phyloP scores from a whole-genome alignment of 2,888 invertebrate species.

The Tenodera sinensis region DNA sequence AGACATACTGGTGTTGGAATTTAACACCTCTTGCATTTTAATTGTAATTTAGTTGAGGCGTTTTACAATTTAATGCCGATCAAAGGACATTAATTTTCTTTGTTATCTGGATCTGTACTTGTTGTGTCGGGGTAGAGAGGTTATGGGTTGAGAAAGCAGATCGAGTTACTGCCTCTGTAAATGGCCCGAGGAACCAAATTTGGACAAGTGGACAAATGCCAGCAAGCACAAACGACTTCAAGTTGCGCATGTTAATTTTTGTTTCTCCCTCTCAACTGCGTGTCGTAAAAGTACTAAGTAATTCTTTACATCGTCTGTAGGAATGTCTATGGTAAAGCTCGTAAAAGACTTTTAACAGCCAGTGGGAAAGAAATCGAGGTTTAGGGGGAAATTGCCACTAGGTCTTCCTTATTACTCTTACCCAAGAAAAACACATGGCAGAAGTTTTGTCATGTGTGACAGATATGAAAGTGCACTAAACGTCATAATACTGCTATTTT shows the following conservation, averaged over 20 bases:
- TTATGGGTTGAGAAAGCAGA: not conserved
- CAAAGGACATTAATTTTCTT: not conserved
- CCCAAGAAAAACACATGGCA: not conserved
- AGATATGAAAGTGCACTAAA: too few relatives aligned
- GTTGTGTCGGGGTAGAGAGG: not conserved
- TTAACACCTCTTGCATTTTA: not conserved
- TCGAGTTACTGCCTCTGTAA: not conserved
- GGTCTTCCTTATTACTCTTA: not conserved
- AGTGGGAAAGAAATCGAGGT: not conserved
- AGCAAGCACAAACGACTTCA: not conserved
- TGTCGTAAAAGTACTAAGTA: too few relatives aligned
- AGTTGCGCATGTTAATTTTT: not conserved
- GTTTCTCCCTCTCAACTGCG: too few relatives aligned
- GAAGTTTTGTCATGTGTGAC: not conserved
- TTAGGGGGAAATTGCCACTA: not conserved
- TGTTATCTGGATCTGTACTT: not conserved
- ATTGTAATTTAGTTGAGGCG: not conserved
- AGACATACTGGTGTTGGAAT: not conserved
- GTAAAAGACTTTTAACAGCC: not conserved
- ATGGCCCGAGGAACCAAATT: not conserved
- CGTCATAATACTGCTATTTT: too few relatives aligned
- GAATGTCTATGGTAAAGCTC: not conserved
- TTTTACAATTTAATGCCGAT: not conserved
- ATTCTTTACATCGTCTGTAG: too few relatives aligned
- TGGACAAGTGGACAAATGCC: slow-evolving; percentile 15